Evolutionary conservation across 2,797 vertebrate species (phyloP), one percentile per base, ranked within the genome.

Genomic region (Lutjanus argentimaculatus): DNA sequence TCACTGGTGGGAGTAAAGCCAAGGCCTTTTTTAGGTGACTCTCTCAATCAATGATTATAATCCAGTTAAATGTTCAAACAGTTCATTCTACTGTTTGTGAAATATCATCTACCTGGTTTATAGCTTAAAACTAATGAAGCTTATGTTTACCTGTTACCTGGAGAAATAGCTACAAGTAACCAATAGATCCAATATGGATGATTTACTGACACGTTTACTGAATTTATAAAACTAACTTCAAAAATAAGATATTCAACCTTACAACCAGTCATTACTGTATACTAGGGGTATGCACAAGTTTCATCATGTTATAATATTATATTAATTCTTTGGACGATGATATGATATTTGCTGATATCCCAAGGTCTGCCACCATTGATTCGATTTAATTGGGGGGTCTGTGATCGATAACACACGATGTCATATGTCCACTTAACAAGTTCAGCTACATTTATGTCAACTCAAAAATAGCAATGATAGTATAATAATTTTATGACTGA

Each of bases 11-110:
- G 48, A 62, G 25, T 45, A 22, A 21, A 46, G 22, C 4, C 49
- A 19, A 21, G 9, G n/a, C 43, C n/a, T 21, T 45, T 43, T 55
- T 71, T 25, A 64, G 55, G 40, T 56, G n/a, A 22, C 46, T 14
- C 17, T 14, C 16, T 56, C 46, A 56, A 64, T 53, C 36, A 63
- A 40, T 63, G n/a, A 46, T n/a, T 64, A n/a, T 65, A 74, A 74
- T 56, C 42, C 52, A 48, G 40, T 64, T 53, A 25, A 46, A 45
- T 30, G 16, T 25, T 16, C 49, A 62, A 59, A 72, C 46, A 16
- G 56, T 49, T 8, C 25, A 72, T 51, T 72, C 15, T 36, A 16
- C 52, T 55, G 36, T 43, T n/a, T 17, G 46, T 72, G 11, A 55
- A n/a, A 55, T 45, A 12, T 36, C 61, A 64, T 64, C 19, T 16